phyloP scores from a whole-genome alignment of 2,888 invertebrate species.

The Bugulina stolonifera region DNA sequence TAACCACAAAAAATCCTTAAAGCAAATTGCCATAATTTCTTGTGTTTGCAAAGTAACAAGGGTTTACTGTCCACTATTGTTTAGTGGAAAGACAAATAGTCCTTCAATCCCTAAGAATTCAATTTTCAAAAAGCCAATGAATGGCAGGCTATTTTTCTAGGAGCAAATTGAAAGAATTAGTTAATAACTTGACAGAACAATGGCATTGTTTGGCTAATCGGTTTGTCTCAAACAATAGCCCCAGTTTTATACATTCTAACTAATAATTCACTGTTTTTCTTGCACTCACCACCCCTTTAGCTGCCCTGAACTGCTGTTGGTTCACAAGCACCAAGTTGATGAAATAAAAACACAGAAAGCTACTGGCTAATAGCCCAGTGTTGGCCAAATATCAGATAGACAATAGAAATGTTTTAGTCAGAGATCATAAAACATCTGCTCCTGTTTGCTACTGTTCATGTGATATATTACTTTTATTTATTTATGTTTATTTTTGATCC shows the following conservation, averaged over 20 bases:
- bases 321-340: neutral
- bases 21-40: slow-evolving; percentile 26
- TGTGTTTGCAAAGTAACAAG: slow-evolving; percentile 17
- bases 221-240: neutral
- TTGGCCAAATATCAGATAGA: neutral
- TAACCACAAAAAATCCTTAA: slow-evolving; percentile 22
- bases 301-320: too few relatives aligned
- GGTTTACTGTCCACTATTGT: neutral
- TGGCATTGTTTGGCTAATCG: slow-evolving; percentile 4
- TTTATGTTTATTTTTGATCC: too few relatives aligned
- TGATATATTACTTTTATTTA: too few relatives aligned
- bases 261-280: neutral
- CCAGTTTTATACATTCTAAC: neutral
- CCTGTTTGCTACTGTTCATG: too few relatives aligned
- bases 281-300: neutral
- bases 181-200: slow-evolving; percentile 11
- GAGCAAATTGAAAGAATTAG: neutral
- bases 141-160: neutral
- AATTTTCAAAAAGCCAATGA: neutral
- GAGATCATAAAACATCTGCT: too few relatives aligned
- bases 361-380: neutral
- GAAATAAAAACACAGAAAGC: neutral
- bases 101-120: neutral
- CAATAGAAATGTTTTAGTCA: too few relatives aligned
- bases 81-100: neutral